phyloP scores from a whole-genome alignment of 2,888 invertebrate species.

The Eupeodes luniger region DNA sequence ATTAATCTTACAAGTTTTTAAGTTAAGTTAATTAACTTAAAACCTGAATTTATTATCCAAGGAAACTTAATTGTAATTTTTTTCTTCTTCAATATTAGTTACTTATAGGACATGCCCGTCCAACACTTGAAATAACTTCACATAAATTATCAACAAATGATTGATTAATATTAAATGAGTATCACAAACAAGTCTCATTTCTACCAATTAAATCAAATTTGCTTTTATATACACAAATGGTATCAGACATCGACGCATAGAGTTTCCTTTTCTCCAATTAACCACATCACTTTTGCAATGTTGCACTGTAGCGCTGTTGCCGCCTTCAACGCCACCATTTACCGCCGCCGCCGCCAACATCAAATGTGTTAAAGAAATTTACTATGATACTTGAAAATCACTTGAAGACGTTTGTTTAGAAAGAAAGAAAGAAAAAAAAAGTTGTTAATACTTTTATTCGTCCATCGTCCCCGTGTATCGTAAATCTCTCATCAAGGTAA shows the following conservation, averaged over 20 bases:
- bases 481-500: constrained; percentile 47
- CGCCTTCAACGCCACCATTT: background rate
- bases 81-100: background rate
- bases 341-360: background rate
- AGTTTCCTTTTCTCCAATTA: constrained; percentile 40
- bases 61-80: constrained; percentile 6
- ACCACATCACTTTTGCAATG: background rate
- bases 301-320: too few relatives aligned
- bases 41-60: constrained; percentile 5
- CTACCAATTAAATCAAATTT: constrained; percentile 12
- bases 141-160: background rate
- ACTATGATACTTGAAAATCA: background rate
- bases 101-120: too few relatives aligned
- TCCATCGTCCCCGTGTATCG: background rate
- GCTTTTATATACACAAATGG: constrained; percentile 9
- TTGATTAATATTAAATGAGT: constrained; percentile 7
- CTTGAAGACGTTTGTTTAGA: constrained; percentile 8
- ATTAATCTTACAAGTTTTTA: background rate
- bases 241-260: background rate
- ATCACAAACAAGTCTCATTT: constrained; percentile 12
- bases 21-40: background rate
- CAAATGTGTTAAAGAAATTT: background rate
- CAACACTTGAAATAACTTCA: background rate
- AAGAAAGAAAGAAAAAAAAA: background rate
- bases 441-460: background rate